A percentile compares a stretch with the other conserved stretches of the same genome.
Conservation (phyloP, 2,113 vertebrate species). For the Eurystomus gularis region DNA sequence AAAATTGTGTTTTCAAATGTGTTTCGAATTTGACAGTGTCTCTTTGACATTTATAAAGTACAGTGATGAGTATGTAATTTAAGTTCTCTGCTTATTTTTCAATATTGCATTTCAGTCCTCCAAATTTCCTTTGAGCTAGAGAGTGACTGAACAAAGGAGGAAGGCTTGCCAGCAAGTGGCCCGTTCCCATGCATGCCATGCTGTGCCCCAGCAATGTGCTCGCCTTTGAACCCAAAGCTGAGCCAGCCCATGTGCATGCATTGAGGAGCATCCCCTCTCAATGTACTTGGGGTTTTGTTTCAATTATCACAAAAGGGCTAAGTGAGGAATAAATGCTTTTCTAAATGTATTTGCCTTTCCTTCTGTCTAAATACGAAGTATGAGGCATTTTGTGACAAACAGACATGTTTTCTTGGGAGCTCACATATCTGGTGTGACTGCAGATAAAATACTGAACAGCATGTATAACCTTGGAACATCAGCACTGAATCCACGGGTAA, state of each 20-base stretch:
- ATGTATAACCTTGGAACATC: conserved; percentile 49
- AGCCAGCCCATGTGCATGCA: background rate
- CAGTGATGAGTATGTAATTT: conserved; percentile 38
- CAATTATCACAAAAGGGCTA: background rate
- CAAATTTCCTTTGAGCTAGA: background rate
- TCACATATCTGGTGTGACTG: background rate
- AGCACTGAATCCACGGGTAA: conserved; percentile 66
- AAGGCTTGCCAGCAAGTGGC: background rate
- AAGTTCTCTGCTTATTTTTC: conserved; percentile 44
- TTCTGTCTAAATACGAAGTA: conserved; percentile 8
- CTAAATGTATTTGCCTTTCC: background rate
- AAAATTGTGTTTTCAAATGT: conserved; percentile 39
- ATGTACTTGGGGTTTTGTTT: background rate
- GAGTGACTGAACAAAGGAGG: background rate
- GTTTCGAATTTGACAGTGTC: conserved; percentile 49
- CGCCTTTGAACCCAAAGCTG: background rate
- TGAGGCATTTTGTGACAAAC: background rate
- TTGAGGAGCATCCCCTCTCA: background rate
- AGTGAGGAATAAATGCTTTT: background rate
- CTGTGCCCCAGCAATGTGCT: background rate
- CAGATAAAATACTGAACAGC: conserved; percentile 67
- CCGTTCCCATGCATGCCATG: background rate
- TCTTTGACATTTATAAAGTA: conserved; percentile 42
- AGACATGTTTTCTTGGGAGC: conserved; percentile 1
- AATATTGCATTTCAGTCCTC: background rate